Conservation (phyloP, 2,113 vertebrate species). For the Mustela nigripes region DNA sequence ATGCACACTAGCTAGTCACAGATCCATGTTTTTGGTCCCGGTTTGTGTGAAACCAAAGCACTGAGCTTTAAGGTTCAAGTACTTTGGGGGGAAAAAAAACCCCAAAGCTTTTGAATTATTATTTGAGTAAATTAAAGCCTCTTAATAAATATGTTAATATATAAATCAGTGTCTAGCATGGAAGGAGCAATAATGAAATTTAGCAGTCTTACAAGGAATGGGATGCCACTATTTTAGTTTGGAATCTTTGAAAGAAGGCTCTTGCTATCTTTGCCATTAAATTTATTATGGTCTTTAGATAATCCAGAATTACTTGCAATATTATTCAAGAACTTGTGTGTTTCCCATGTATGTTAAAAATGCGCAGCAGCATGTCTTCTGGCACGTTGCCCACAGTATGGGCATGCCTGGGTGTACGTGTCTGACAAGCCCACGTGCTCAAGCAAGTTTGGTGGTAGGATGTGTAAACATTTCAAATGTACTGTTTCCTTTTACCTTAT, state of each 20-base stretch:
- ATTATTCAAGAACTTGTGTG: neutral
- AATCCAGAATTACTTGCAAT: neutral
- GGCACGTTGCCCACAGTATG: too few species aligned
- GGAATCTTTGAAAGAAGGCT: neutral
- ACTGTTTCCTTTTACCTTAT: neutral
- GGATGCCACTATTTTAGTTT: neutral
- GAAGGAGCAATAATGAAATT: neutral
- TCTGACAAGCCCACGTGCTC: neutral
- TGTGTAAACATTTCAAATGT: neutral
- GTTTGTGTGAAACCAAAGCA: neutral
- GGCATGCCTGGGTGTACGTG: neutral
- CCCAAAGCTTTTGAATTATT: neutral
- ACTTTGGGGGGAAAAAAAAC: neutral
- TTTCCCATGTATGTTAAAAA: neutral
- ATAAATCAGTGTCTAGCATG: neutral
- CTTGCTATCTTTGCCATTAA: neutral
- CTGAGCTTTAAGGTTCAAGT: neutral
- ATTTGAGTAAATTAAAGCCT: neutral
- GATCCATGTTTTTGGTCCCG: neutral
- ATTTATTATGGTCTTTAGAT: neutral
- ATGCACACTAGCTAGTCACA: neutral
- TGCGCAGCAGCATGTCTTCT: neutral
- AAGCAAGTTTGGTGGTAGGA: accelerated
- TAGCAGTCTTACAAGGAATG: neutral
- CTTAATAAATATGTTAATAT: neutral